Evolutionary conservation across 1,140 invertebrate genomes (phyloP).

Genomic region (Drosophila ironensis): DNA sequence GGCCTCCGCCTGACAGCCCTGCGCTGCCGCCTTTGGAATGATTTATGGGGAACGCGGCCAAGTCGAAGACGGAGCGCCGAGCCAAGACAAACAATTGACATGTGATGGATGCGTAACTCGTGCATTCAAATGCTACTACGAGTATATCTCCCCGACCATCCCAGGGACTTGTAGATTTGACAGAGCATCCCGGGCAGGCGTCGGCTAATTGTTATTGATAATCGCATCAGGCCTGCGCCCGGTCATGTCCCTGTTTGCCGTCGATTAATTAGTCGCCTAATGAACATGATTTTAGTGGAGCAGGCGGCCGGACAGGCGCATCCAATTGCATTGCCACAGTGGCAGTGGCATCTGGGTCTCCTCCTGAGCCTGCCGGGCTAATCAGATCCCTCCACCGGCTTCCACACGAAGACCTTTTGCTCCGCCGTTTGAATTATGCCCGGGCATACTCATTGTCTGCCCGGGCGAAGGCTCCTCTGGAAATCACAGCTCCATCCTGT

Average conservation of each 20-base stretch:
- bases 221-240: constrained; percentile 23
- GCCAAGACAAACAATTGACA: constrained; percentile 79
- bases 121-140: constrained; percentile 65
- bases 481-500: constrained; percentile 64
- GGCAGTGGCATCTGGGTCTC: constrained; percentile 16
- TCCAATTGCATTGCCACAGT: constrained; percentile 14
- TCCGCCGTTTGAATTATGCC: constrained; percentile 72
- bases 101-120: constrained; percentile 79
- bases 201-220: constrained; percentile 79
- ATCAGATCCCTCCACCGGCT: constrained; percentile 62
- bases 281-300: constrained; percentile 40
- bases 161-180: constrained; percentile 44
- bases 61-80: constrained; percentile 64
- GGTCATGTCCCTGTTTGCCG: constrained; percentile 52
- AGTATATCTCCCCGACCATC: not conserved
- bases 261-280: constrained; percentile 76
- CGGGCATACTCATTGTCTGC: constrained; percentile 77
- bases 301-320: constrained; percentile 17
- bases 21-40: constrained; percentile 60
- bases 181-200: constrained; percentile 48
- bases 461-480: constrained; percentile 24
- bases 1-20: constrained; percentile 45
- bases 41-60: constrained; percentile 72
- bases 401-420: constrained; percentile 61
- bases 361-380: constrained; percentile 42